A percentile compares a stretch with the other conserved stretches of the same genome.
Evolutionary conservation across 1,140 invertebrate species (phyloP).

Genomic region (Pseudomyrmex gracilis): DNA sequence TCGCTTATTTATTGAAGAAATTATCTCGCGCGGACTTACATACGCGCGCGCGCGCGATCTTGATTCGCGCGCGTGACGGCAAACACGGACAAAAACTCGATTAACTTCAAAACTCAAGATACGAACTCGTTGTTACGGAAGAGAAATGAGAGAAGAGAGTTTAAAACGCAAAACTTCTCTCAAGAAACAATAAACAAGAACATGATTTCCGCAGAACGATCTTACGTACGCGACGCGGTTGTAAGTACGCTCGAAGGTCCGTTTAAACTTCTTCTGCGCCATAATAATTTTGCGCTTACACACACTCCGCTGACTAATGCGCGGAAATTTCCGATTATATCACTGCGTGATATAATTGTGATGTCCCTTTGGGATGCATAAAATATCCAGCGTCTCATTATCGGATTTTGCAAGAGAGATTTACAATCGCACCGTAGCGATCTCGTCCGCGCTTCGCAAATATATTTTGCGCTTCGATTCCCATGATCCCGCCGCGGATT

Average conservation of each 20-base stretch:
- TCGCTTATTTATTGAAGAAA: constrained; percentile 71
- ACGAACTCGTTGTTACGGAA: background rate
- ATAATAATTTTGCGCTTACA: constrained; percentile 17
- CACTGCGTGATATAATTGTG: constrained; percentile 57
- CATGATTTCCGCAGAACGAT: background rate
- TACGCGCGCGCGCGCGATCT: background rate
- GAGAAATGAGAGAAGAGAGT: background rate
- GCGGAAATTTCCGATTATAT: constrained; percentile 47
- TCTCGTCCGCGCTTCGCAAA: constrained; percentile 21
- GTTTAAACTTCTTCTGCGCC: constrained; percentile 17
- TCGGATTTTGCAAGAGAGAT: constrained; percentile 68
- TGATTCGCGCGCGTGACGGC: background rate
- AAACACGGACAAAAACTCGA: constrained; percentile 1
- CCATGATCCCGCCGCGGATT: constrained; percentile 60
- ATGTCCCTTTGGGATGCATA: constrained; percentile 51
- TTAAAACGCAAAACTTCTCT: constrained; percentile 17
- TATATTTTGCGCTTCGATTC: constrained; percentile 63
- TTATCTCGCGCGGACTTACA: constrained; percentile 19
- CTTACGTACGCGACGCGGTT: background rate
- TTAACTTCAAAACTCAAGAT: background rate
- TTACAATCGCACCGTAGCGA: constrained; percentile 69
- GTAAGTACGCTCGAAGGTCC: background rate
- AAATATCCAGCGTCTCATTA: constrained; percentile 72
- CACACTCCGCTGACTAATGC: background rate
- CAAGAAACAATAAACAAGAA: constrained; percentile 19